Evolutionary conservation across 1,140 invertebrate species (phyloP), one percentile per base, ranked within the genome.

Genomic region (Cotesia vestalis): DNA sequence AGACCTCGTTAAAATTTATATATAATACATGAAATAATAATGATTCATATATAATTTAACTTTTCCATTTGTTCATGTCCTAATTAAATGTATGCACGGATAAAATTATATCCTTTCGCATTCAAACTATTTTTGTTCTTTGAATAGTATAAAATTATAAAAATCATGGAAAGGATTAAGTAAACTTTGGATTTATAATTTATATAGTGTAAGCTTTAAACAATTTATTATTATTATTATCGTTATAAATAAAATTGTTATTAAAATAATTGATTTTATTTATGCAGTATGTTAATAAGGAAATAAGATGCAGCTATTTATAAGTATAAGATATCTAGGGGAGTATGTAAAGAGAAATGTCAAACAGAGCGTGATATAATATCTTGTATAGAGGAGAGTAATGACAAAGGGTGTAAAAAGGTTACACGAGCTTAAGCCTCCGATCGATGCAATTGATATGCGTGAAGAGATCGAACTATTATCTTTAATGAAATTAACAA

Each of bases 301-400:
- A 72, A 72, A 72, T 46, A 38, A 72, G 52, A 66, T 51, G 69
- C 70, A 59, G 61, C 34, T 70, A 70, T 66, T 64, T 66, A 73
- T 73, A 73, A 68, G 40, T 69, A 70, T 69, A 73, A 66, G 61
- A 61, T 46, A 46, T 71, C 69, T 70, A 69, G 68, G 72, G 67
- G 67, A 69, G 51, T 46, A 66, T 57, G 52, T 57, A 69, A 66
- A 55, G 66, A 62, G 38, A 52, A 38, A 66, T 69, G 72, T 64
- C 53, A 68, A 70, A 62, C 57, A 20, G 68, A 68, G 67, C 66
- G 72, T 70, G 34, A 66, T 69, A 55, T 52, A 66, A 46, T 46
- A 46, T 46, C 40, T 27, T 27, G 27, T 63, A 27, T 17, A 59
- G 63, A n/a, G 46, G 40, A 66, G 14, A 66, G 67, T 53, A 59